phyloP scores from a whole-genome alignment of 2,113 vertebrate genomes.

The Pycnonotus jocosus region DNA sequence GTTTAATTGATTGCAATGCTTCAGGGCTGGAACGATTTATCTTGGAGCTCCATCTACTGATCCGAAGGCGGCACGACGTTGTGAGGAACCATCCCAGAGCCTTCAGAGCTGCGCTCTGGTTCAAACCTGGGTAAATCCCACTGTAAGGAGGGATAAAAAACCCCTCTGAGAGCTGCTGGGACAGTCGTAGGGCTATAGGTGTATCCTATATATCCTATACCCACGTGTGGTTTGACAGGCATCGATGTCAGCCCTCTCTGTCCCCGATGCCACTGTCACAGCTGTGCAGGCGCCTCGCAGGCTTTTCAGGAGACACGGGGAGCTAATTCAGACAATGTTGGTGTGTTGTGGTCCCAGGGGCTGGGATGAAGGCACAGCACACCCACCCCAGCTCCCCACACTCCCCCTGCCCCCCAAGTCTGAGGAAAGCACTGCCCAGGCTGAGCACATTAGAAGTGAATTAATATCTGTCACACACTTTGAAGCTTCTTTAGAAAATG shows the following conservation, averaged over 20 bases:
- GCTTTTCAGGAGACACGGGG: background rate
- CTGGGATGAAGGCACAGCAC: background rate
- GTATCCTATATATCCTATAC: background rate
- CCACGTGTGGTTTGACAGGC: background rate
- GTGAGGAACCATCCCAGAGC: background rate
- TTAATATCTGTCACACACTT: background rate
- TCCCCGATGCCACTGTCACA: background rate
- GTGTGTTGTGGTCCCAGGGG: background rate
- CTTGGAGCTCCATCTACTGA: constrained; percentile 61
- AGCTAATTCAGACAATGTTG: too few relatives aligned
- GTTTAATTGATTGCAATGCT: background rate
- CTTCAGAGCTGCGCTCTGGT: background rate
- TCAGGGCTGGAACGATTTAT: constrained; percentile 16
- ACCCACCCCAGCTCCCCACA: background rate
- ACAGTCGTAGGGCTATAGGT: background rate
- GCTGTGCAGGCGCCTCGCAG: background rate
- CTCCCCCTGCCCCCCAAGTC: fast-evolving
- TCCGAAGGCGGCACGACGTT: background rate
- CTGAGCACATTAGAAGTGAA: background rate
- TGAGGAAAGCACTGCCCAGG: background rate
- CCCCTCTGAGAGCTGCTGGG: background rate
- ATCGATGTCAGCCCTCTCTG: background rate
- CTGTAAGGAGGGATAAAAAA: background rate
- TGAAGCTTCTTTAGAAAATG: background rate
- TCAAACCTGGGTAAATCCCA: background rate